Conservation (phyloP, 2,797 vertebrate species). For the Halcyon smyrnensis region DNA sequence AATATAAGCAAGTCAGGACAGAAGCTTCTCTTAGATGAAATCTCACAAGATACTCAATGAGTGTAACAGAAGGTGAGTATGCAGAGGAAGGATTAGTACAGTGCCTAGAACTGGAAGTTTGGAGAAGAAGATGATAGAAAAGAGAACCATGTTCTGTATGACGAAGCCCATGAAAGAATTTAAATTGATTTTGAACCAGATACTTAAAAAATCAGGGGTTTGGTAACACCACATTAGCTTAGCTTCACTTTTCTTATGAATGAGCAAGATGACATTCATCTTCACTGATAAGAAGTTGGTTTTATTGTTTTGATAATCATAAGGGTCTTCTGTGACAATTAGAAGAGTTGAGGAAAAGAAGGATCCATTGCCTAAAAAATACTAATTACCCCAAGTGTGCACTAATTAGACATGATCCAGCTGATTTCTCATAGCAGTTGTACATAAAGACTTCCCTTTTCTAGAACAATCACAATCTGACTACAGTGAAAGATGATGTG, state of each 20-base stretch:
- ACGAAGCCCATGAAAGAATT: not conserved
- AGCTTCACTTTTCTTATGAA: not conserved
- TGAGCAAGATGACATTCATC: not conserved
- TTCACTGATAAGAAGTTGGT: not conserved
- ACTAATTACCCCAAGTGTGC: not conserved
- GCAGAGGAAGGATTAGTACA: not conserved
- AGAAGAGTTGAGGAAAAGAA: not conserved
- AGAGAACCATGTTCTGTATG: not conserved
- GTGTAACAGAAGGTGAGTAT: not conserved
- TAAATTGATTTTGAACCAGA: not conserved
- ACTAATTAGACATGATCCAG: not conserved
- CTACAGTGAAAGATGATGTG: not conserved
- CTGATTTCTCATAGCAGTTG: not conserved
- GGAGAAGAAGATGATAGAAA: not conserved
- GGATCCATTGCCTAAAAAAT: not conserved
- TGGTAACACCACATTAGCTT: not conserved
- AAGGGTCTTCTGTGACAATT: not conserved
- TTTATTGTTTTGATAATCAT: not conserved
- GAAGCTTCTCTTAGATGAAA: not conserved
- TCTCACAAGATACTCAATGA: not conserved
- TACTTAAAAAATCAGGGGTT: rapidly evolving
- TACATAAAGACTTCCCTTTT: not conserved
- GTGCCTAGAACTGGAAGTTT: not conserved
- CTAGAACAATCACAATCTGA: not conserved
- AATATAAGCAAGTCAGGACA: not conserved